Base-by-base conservation (phyloP, 2,113 vertebrate species). In the Rhabdomys dilectus region DNA sequence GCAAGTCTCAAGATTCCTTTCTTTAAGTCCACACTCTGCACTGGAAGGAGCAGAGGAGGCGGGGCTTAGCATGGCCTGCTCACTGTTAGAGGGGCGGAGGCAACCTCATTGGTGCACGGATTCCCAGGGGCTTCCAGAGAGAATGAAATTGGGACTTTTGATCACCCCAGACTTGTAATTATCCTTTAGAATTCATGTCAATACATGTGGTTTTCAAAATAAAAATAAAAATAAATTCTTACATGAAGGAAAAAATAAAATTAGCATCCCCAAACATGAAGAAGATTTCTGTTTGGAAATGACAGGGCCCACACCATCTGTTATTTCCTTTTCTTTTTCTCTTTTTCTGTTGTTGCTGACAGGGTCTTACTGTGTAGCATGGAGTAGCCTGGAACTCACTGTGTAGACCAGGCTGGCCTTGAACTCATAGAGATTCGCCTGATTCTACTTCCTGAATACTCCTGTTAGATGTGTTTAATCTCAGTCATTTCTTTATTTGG, bases 61-160 rank as follows among this genome's bases (percentile, higher is more conserved):
- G 60, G 58, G 0, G 15, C 12, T 66, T 62, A 60, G 9, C 31
- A 1, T 42, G 19, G 26, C 31, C 76, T 22, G 6, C 31, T 87
- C 31, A 0, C 34, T 2, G 4, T 68, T 19, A 8, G 17, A 17
- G 22, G n/a, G n/a, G 0, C 13, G 1, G 39, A 3, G 24, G 36
- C n/a, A 88, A 39, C 62, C 76, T n/a, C 36, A 0, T 13, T 51
- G 66, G 22, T 2, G 1, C 15, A 1, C 3, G 0, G 0, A 13
- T 1, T 13, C 85, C 31, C 2, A 75, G 72, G 3, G 1, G 1
- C 6, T 42, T 77, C 51, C 3, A 15, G 53, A 11, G 9, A 34
- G 36, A 68, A 39, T 36, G 4, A 70, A 75, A 34, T 29, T 6
- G 1, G 85, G 53, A 9, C 16, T 95, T 82, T 93, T 13, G n/a